Conservation (phyloP, 2,888 invertebrate species). For the Mesorhabditis spiculigera region DNA sequence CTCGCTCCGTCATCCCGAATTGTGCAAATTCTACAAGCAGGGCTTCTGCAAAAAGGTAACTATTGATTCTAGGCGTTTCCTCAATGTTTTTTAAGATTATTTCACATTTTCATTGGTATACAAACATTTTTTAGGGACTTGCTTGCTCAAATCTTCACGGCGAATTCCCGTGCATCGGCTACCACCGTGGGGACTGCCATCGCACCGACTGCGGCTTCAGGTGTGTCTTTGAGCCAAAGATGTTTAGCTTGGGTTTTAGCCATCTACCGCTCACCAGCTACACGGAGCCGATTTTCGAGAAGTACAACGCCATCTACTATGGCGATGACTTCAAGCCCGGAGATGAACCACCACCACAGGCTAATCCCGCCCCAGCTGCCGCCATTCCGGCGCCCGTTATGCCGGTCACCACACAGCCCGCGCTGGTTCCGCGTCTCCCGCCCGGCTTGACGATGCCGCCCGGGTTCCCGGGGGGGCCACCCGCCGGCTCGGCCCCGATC, state of each 20-base stretch:
- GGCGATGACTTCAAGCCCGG: slow-evolving; percentile 1
- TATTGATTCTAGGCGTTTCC: background rate
- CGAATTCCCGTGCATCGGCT: slow-evolving; percentile 55
- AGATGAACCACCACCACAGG: slow-evolving; percentile 10
- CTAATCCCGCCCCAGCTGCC: slow-evolving; percentile 18
- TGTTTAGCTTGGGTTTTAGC: background rate
- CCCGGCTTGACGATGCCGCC: background rate
- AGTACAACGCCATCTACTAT: slow-evolving; percentile 19
- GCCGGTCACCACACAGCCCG: background rate
- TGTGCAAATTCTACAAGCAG: slow-evolving; percentile 55
- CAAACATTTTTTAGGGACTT: slow-evolving; percentile 26
- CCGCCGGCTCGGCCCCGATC: background rate
- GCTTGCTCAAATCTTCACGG: slow-evolving; percentile 52
- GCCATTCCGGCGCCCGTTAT: slow-evolving; percentile 5
- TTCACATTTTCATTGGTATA: slow-evolving; percentile 12
- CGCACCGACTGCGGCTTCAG: background rate
- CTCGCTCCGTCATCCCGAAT: slow-evolving; percentile 46
- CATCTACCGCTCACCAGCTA: slow-evolving; percentile 49
- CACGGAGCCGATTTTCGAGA: slow-evolving; percentile 50
- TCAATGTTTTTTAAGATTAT: background rate
- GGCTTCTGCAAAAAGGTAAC: slow-evolving; percentile 54
- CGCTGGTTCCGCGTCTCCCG: background rate
- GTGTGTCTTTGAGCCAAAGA: background rate
- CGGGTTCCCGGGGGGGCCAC: background rate
- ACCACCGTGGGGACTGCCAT: slow-evolving; percentile 36